Percentiles rank a stretch among this genome's conserved stretches.
Conservation (phyloP, 64 coral and sea anemone species). For the Acropora tenuis region DNA sequence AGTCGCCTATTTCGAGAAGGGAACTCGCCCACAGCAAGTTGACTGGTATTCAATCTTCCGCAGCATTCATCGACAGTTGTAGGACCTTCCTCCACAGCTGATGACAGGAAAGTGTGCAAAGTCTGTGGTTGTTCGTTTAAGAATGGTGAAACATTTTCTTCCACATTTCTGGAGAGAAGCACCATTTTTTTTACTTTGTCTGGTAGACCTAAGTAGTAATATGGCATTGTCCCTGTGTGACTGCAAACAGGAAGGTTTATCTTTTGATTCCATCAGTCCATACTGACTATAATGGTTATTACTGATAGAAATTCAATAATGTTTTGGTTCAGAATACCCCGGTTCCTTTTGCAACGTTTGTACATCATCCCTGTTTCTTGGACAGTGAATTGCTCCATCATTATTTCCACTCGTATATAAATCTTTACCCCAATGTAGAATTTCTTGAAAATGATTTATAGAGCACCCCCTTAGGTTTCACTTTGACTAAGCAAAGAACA, state of each 20-base stretch:
- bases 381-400: slow-evolving; percentile 35
- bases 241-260: slow-evolving; percentile 22
- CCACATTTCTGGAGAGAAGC: slow-evolving; percentile 46
- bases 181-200: slow-evolving; percentile 28
- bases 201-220: slow-evolving; percentile 11
- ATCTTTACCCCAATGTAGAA: slow-evolving; percentile 65
- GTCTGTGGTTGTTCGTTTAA: too few relatives aligned
- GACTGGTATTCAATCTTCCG: too few relatives aligned
- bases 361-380: slow-evolving; percentile 55
- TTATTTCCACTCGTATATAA: slow-evolving; percentile 60
- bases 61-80: too few relatives aligned
- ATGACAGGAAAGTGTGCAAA: too few relatives aligned
- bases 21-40: too few relatives aligned
- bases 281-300: slow-evolving; percentile 36
- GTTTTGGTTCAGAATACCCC: neutral
- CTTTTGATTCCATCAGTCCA: neutral
- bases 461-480: slow-evolving; percentile 70
- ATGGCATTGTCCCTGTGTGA: slow-evolving; percentile 47
- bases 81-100: too few relatives aligned
- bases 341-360: neutral
- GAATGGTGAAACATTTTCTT: slow-evolving; percentile 44
- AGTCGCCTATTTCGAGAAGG: too few relatives aligned
- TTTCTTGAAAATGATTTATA: slow-evolving; percentile 64
- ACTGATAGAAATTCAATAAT: slow-evolving; percentile 37
- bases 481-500: slow-evolving; percentile 66